Conservation (phyloP, 2,113 vertebrate genomes). For the Chaetodon trifascialis region DNA sequence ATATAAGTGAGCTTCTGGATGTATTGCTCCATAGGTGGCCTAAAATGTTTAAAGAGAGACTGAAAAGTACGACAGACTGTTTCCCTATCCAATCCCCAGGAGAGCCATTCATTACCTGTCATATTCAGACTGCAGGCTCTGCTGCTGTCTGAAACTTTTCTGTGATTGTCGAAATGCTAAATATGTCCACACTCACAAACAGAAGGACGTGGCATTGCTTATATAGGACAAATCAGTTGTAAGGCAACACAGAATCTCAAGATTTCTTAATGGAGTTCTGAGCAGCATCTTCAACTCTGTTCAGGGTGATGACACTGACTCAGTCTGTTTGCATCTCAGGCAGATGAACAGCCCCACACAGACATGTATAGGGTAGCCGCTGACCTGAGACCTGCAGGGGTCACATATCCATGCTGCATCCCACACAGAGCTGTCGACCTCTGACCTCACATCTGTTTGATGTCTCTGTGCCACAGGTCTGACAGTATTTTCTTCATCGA, state of each 20-base stretch:
- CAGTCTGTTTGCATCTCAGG: slow-evolving; percentile 5
- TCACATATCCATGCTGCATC: slow-evolving; percentile 32
- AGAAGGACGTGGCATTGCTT: too few relatives aligned
- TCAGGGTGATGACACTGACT: slow-evolving; percentile 2
- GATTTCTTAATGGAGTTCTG: slow-evolving; percentile 29
- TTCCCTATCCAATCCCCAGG: slow-evolving; percentile 45
- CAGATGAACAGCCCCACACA: background rate
- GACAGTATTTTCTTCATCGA: slow-evolving; percentile 24
- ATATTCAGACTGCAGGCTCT: slow-evolving; percentile 25
- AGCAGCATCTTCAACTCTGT: background rate
- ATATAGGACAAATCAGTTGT: too few relatives aligned
- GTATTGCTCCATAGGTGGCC: slow-evolving; percentile 44
- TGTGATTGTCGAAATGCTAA: background rate
- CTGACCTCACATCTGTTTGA: slow-evolving; percentile 53
- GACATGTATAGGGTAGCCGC: slow-evolving; percentile 32
- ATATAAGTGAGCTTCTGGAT: slow-evolving; percentile 18
- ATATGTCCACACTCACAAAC: slow-evolving; percentile 5
- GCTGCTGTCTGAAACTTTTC: slow-evolving; percentile 8
- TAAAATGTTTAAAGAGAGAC: slow-evolving; percentile 63
- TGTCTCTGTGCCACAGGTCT: background rate
- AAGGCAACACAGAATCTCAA: background rate
- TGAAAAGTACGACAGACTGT: slow-evolving; percentile 38
- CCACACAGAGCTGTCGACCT: slow-evolving; percentile 22
- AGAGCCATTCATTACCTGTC: slow-evolving; percentile 43
- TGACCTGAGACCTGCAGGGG: slow-evolving; percentile 56